A percentile compares a stretch with the other conserved stretches of the same genome.
These are phyloP conservation scores for Benitochromis conjunctus DNA, from an alignment of 2,113 vertebrate species.

Conservation along the genomic window DNA sequence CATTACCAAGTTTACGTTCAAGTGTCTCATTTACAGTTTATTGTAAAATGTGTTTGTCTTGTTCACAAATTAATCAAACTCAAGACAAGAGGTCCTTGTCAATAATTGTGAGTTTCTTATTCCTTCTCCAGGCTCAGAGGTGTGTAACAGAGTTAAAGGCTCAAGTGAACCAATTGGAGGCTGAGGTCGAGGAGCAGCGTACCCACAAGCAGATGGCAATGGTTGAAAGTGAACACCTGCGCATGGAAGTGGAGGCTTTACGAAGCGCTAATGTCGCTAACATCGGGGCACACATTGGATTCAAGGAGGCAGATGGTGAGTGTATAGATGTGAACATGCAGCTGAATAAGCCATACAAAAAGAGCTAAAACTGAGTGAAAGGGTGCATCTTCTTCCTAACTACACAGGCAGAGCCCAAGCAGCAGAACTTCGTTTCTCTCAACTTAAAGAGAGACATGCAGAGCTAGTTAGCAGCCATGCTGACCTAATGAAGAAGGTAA, in stretches of 20 bases:
- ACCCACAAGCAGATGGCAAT: constrained; percentile 84
- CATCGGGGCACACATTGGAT: constrained; percentile 83
- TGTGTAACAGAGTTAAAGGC: constrained; percentile 67
- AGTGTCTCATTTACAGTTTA: not conserved
- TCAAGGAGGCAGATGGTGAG: constrained; percentile 89
- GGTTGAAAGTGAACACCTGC: constrained; percentile 85
- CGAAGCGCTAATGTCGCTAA: constrained; percentile 77
- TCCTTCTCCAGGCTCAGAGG: constrained; percentile 74
- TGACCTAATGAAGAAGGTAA: constrained; percentile 88
- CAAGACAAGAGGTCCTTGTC: not conserved
- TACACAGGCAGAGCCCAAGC: constrained; percentile 84
- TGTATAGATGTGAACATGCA: not conserved
- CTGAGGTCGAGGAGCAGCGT: constrained; percentile 86
- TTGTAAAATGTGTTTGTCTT: not conserved
- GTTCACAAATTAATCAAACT: not conserved
- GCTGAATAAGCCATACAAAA: not conserved
- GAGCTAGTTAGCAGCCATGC: constrained; percentile 92
- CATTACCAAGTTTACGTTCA: not conserved
- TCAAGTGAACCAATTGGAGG: constrained; percentile 82
- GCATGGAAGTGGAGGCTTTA: constrained; percentile 83
- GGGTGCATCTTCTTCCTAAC: not conserved
- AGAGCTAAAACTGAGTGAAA: not conserved
- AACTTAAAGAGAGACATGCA: constrained; percentile 92
- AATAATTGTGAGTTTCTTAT: not conserved
- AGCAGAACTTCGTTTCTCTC: constrained; percentile 85